Percentiles rank a stretch among this genome's conserved stretches.
Evolutionary conservation across 2,113 vertebrate genomes (phyloP).

Genomic region (Callopanchax toddi): DNA sequence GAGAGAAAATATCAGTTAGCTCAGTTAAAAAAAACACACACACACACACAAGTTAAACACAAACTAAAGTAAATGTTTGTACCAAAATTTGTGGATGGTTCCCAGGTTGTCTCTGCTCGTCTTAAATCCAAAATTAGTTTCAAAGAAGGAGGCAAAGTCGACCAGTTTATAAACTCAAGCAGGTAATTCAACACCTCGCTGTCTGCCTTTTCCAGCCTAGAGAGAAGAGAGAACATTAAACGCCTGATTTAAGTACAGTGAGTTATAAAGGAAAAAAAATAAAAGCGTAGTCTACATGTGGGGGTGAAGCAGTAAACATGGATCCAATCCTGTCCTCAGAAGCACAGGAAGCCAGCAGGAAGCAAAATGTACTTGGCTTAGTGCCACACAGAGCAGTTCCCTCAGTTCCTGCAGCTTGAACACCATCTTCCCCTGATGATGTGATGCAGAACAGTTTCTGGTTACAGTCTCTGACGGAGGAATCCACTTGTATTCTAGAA

Average conservation of each 20-base stretch:
- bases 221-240: conserved; percentile 13
- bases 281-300: conserved; percentile 85
- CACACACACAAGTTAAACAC: neutral
- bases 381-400: conserved; percentile 53
- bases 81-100: conserved; percentile 78
- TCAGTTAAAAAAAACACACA: neutral
- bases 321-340: conserved; percentile 87
- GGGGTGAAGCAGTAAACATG: conserved; percentile 78
- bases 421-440: neutral
- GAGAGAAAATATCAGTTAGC: neutral
- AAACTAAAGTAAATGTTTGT: conserved; percentile 18
- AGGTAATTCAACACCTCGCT: conserved; percentile 80
- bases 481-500: conserved; percentile 64
- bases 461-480: conserved; percentile 1
- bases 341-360: conserved; percentile 87
- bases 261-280: neutral
- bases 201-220: conserved; percentile 78
- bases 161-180: conserved; percentile 89
- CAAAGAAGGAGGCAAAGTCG: conserved; percentile 71
- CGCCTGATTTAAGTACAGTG: neutral
- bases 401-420: conserved; percentile 42
- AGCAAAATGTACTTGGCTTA: conserved; percentile 43
- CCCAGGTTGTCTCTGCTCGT: conserved; percentile 69
- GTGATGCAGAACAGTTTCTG: fast-evolving
- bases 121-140: conserved; percentile 75